Percentiles rank a stretch among this genome's conserved stretches.
Evolutionary conservation across 2,888 invertebrate genomes (phyloP).

Genomic region (Polyommatus icarus): DNA sequence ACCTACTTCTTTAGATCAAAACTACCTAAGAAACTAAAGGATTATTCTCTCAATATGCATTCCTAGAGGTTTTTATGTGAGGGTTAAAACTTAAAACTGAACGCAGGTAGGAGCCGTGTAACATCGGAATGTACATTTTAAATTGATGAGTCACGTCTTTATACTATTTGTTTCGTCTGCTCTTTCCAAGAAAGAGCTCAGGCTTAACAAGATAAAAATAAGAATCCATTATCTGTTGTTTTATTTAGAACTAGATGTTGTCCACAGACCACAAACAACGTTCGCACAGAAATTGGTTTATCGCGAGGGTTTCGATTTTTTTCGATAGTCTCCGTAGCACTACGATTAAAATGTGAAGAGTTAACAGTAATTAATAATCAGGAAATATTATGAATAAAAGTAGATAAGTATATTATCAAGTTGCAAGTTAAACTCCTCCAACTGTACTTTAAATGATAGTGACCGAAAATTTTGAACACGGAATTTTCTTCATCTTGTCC

Average conservation of each 20-base stretch:
- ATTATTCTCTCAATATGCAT: slow-evolving; percentile 4
- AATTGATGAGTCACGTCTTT: slow-evolving; percentile 27
- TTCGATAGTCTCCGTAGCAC: no score
- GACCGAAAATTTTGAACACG: no score
- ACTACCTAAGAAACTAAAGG: neutral
- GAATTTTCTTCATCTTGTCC: no score
- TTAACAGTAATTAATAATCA: no score
- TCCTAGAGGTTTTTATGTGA: neutral
- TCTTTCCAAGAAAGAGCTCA: neutral
- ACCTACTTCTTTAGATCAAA: neutral
- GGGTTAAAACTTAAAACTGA: slow-evolving; percentile 23
- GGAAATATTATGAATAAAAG: no score
- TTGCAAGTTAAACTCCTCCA: no score
- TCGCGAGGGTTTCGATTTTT: neutral
- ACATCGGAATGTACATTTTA: slow-evolving; percentile 18
- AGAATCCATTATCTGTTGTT: neutral
- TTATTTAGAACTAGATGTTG: neutral
- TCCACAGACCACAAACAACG: neutral
- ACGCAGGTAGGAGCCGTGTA: neutral
- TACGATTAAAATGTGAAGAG: no score
- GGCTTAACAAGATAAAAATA: neutral
- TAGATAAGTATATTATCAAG: no score
- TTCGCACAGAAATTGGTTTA: neutral
- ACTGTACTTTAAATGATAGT: no score
- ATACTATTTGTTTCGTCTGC: neutral